These are phyloP conservation scores for Notodonta ziczac DNA, from an alignment of 2,888 invertebrate species.

Conservation along the genomic window DNA sequence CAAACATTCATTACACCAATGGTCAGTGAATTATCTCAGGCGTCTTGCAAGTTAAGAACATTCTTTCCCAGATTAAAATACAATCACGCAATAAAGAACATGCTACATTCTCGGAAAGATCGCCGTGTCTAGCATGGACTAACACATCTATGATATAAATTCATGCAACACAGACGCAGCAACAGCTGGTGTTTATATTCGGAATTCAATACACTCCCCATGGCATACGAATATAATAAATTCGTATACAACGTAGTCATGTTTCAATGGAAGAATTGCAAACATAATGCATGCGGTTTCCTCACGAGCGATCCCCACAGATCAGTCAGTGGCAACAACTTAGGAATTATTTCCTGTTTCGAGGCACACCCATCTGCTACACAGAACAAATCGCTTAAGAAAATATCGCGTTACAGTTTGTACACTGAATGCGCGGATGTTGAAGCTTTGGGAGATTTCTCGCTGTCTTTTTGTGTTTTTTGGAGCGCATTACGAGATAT, in stretches of 20 bases:
- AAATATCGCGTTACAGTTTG: slow-evolving; percentile 77
- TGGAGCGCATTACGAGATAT: slow-evolving; percentile 67
- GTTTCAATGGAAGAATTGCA: slow-evolving; percentile 55
- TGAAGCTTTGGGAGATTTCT: slow-evolving; percentile 65
- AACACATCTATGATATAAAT: slow-evolving; percentile 30
- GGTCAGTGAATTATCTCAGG: neutral
- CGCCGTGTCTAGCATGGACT: slow-evolving; percentile 1
- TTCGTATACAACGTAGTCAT: slow-evolving; percentile 57
- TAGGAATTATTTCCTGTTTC: slow-evolving; percentile 75
- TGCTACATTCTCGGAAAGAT: neutral
- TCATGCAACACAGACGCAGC: slow-evolving; percentile 39
- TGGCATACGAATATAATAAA: slow-evolving; percentile 54
- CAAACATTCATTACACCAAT: neutral
- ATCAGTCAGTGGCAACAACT: slow-evolving; percentile 72
- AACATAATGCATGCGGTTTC: slow-evolving; percentile 57
- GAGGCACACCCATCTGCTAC: slow-evolving; percentile 74
- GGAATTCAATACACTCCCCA: slow-evolving; percentile 48
- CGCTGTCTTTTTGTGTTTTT: slow-evolving; percentile 66
- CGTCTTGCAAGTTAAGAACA: neutral
- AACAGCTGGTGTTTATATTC: slow-evolving; percentile 47
- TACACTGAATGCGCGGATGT: slow-evolving; percentile 70
- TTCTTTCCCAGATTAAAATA: slow-evolving; percentile 1
- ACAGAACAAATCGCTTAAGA: slow-evolving; percentile 74
- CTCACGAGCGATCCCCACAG: slow-evolving; percentile 50
- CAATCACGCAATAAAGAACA: slow-evolving; percentile 2